Evolutionary conservation across 2,797 vertebrate species (phyloP).

Genomic region (Brachymystax lenok): DNA sequence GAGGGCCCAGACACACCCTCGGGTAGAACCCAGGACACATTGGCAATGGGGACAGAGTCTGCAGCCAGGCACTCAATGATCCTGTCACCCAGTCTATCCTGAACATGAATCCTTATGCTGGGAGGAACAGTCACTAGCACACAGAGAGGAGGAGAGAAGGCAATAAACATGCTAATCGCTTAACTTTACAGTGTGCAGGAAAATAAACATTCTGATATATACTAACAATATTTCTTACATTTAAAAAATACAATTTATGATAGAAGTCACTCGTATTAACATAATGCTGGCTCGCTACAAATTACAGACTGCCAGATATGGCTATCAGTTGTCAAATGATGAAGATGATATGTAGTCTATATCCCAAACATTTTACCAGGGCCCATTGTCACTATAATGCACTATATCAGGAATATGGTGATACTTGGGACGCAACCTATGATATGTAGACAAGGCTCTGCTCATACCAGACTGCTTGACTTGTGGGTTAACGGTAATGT

Average conservation of each 20-base stretch:
- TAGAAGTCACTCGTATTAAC: background rate
- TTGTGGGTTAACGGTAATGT: constrained; percentile 58
- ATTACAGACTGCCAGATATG: background rate
- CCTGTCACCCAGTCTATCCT: constrained; percentile 44
- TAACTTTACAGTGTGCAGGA: background rate
- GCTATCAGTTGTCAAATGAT: background rate
- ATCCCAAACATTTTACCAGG: background rate
- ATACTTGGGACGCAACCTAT: background rate
- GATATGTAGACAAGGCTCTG: background rate
- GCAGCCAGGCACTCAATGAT: constrained; percentile 70
- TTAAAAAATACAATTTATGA: background rate
- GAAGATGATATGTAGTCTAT: background rate
- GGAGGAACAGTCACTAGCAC: constrained; percentile 57
- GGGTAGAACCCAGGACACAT: constrained; percentile 71
- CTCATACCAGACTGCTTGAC: constrained; percentile 49
- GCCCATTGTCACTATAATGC: background rate
- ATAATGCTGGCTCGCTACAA: background rate
- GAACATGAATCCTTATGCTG: constrained; percentile 54
- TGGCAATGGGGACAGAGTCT: constrained; percentile 67
- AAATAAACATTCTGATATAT: background rate
- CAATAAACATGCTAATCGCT: constrained; percentile 13
- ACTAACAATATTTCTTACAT: background rate
- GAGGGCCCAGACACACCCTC: constrained; percentile 59
- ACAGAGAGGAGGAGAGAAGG: constrained; percentile 9
- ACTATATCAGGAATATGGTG: too few species aligned